phyloP scores from a whole-genome alignment of 2,797 vertebrate genomes.

The Lepus oiostolus region DNA sequence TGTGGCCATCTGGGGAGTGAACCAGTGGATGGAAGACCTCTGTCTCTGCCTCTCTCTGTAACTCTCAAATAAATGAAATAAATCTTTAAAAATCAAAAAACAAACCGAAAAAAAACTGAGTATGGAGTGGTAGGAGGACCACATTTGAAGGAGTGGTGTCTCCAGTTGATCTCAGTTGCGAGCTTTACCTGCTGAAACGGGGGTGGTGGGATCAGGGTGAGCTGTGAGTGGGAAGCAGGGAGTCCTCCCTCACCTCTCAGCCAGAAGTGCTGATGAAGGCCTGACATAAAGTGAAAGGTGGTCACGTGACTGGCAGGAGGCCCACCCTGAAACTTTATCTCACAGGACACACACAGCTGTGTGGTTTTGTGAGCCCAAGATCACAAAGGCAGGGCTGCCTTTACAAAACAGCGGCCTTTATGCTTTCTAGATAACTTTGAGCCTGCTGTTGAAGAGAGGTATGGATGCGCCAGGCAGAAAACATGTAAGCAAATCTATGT shows the following conservation, averaged over 20 bases:
- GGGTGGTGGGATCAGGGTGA: not conserved
- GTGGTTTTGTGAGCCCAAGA: conserved; percentile 32
- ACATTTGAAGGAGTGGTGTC: not conserved
- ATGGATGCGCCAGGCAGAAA: not conserved
- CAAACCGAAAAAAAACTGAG: too few relatives aligned
- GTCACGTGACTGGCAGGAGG: not conserved
- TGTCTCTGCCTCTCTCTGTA: too few relatives aligned
- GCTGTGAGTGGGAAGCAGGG: not conserved
- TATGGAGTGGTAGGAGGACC: not conserved
- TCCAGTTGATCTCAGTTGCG: not conserved
- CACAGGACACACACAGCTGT: not conserved
- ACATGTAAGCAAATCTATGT: not conserved
- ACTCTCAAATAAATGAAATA: too few relatives aligned
- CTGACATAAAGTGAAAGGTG: not conserved
- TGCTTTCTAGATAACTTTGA: conserved; percentile 47
- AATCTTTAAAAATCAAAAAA: too few relatives aligned
- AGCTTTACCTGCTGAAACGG: not conserved
- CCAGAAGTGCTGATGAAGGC: not conserved
- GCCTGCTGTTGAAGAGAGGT: not conserved
- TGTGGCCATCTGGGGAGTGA: too few relatives aligned
- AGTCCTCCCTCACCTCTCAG: not conserved
- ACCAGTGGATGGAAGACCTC: too few relatives aligned
- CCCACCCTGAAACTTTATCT: not conserved
- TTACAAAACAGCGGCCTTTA: not conserved
- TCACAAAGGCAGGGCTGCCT: not conserved